Percentiles rank a stretch among this genome's conserved stretches.
Conservation (phyloP, 2,797 vertebrate species). For the Sebastes dallii region DNA sequence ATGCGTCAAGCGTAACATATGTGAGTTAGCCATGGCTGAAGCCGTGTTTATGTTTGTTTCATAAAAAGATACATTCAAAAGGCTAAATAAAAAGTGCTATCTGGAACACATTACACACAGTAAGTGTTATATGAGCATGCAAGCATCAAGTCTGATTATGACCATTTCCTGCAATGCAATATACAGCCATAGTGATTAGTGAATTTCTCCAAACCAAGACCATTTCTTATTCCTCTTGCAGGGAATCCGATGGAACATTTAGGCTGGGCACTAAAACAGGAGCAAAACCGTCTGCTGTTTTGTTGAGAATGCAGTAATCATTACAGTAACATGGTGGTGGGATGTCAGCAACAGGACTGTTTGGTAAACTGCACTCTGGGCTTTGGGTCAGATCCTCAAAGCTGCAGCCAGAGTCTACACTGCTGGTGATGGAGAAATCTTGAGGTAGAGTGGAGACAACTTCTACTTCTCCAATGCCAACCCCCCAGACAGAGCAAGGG, state of each 20-base stretch:
- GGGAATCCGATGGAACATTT: background rate
- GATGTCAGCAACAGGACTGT: constrained; percentile 1
- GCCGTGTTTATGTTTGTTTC: background rate
- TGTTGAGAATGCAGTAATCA: constrained; percentile 65
- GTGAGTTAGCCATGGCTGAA: background rate
- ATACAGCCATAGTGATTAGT: background rate
- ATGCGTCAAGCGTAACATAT: background rate
- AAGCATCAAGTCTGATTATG: background rate
- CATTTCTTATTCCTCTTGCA: background rate
- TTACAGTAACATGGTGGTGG: background rate
- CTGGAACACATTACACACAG: background rate
- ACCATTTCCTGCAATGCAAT: background rate
- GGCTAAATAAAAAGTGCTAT: background rate
- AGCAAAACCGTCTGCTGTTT: constrained; percentile 49
- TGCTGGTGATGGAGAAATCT: constrained; percentile 28
- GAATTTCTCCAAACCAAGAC: background rate
- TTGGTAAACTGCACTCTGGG: constrained; percentile 36
- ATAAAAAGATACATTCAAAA: background rate
- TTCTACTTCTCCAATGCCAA: background rate
- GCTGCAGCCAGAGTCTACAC: constrained; percentile 53
- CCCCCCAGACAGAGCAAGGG: constrained; percentile 25
- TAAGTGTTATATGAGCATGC: background rate
- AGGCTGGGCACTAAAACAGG: constrained; percentile 44
- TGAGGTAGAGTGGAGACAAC: background rate
- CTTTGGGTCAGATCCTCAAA: constrained; percentile 40